Conservation (phyloP, 1,140 invertebrate genomes). For the Ditylenchus dipsaci region DNA sequence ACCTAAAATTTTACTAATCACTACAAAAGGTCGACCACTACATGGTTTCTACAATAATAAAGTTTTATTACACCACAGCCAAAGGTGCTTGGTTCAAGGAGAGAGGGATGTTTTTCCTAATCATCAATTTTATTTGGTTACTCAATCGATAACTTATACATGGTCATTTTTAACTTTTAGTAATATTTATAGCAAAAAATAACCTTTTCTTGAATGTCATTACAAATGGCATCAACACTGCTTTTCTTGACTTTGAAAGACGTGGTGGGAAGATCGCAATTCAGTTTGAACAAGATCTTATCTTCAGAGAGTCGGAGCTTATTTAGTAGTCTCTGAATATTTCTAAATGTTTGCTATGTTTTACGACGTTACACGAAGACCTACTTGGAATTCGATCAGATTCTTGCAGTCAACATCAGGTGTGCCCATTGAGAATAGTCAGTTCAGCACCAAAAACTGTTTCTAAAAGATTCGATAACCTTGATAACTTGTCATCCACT, state of each 20-base stretch:
- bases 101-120: no score
- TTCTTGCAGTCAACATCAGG: constrained; percentile 9
- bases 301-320: constrained; percentile 29
- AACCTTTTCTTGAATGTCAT: constrained; percentile 35
- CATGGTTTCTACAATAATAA: no score
- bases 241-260: constrained; percentile 39
- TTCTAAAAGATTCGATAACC: neutral
- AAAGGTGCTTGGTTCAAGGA: no score
- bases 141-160: no score
- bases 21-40: no score
- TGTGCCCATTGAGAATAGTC: neutral
- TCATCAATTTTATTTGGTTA: no score
- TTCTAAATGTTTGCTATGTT: neutral
- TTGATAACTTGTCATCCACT: constrained; percentile 4
- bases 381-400: constrained; percentile 19
- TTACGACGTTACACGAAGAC: neutral
- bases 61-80: no score
- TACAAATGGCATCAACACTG: constrained; percentile 21
- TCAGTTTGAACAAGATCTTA: constrained; percentile 34
- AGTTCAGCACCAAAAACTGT: neutral
- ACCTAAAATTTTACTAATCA: no score
- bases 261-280: constrained; percentile 41
- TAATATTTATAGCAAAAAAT: no score
- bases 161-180: no score
- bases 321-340: constrained; percentile 33